Conservation (phyloP, 92 coral and sea anemone genomes). For the Actinernus sp. region DNA sequence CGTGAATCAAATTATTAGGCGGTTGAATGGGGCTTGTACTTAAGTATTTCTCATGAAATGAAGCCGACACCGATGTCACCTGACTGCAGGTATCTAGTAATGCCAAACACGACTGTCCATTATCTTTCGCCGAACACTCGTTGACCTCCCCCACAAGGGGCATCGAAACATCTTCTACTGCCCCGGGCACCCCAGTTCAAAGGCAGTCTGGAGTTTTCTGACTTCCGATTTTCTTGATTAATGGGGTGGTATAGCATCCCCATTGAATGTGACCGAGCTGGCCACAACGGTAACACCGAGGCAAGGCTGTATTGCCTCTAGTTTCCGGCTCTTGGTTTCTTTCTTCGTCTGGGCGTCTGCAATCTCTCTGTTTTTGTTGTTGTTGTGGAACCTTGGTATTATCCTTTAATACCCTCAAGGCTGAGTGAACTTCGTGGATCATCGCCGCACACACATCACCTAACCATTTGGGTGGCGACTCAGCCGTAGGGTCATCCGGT, state of each 20-base stretch:
- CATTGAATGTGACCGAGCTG: conserved; percentile 35
- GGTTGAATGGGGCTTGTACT: conserved; percentile 7
- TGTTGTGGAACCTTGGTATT: too few species aligned
- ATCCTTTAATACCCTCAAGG: too few species aligned
- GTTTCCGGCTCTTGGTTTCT: too few species aligned
- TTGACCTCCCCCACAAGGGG: conserved; percentile 49
- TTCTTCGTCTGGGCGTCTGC: background rate
- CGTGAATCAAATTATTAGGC: too few species aligned
- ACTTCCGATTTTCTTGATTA: background rate
- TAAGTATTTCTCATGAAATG: conserved; percentile 20
- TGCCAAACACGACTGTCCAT: conserved; percentile 28
- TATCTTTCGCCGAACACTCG: conserved; percentile 25
- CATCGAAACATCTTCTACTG: background rate
- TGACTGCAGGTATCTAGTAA: conserved; percentile 63
- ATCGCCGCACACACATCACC: too few species aligned
- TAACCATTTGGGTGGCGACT: too few species aligned
- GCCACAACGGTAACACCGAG: conserved; percentile 68
- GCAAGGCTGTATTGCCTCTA: too few species aligned
- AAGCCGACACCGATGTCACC: conserved; percentile 31
- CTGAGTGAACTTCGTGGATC: too few species aligned
- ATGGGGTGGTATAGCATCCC: conserved; percentile 39
- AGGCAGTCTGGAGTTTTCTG: conserved; percentile 41
- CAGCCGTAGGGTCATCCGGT: too few species aligned
- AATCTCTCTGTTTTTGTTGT: background rate
- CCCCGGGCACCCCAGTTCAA: conserved; percentile 26